phyloP scores from a whole-genome alignment of 2,888 invertebrate genomes.

The Cantharis rustica region DNA sequence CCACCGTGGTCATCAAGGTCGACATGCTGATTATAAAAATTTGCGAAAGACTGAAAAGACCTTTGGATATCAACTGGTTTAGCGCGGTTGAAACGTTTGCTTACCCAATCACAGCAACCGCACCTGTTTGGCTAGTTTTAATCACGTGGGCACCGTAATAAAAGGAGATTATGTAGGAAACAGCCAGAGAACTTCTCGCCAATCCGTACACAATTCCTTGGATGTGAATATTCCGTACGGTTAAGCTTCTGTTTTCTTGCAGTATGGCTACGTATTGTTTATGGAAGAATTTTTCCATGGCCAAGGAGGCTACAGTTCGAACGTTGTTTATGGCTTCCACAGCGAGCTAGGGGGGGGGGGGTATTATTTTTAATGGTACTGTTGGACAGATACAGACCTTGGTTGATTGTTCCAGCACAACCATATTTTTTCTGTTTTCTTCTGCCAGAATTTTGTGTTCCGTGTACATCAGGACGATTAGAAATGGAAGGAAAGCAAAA shows the following conservation, averaged over 20 bases:
- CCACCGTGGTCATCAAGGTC: conserved; percentile 67
- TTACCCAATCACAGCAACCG: conserved; percentile 72
- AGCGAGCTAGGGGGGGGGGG: conserved; percentile 59
- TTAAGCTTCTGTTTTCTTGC: conserved; percentile 62
- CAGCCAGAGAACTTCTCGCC: conserved; percentile 72
- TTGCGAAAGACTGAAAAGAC: conserved; percentile 67
- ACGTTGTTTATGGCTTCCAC: conserved; percentile 81
- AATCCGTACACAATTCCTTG: conserved; percentile 72
- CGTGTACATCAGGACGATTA: conserved; percentile 68
- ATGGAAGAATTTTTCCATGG: conserved; percentile 71
- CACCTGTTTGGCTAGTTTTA: conserved; percentile 61
- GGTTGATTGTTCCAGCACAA: conserved; percentile 72
- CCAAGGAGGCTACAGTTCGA: conserved; percentile 75
- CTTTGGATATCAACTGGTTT: background rate
- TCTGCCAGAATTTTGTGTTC: conserved; percentile 68
- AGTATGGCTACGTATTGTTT: conserved; percentile 66
- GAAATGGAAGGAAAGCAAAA: conserved; percentile 72
- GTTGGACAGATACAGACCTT: conserved; percentile 64
- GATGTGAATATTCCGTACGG: conserved; percentile 66
- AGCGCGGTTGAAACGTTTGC: conserved; percentile 35
- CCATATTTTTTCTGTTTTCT: conserved; percentile 69
- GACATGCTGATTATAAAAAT: conserved; percentile 72
- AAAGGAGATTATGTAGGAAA: conserved; percentile 72
- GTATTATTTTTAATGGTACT: background rate
- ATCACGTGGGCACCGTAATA: conserved; percentile 75